A percentile compares a stretch with the other conserved stretches of the same genome.
Evolutionary conservation across 2,888 invertebrate species (phyloP).

Genomic region (Plebejus argus): DNA sequence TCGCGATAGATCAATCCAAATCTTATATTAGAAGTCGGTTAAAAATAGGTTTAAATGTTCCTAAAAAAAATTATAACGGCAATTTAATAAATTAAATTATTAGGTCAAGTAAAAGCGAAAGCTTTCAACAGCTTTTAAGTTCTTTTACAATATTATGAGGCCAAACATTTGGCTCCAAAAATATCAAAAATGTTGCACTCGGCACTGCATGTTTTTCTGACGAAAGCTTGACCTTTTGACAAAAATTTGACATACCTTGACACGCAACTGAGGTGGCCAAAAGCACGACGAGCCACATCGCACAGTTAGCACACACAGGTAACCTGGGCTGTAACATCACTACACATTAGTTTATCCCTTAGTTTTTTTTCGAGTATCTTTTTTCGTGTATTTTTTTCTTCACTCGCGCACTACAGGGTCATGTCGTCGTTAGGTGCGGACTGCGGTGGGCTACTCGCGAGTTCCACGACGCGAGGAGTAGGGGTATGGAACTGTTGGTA

Average conservation of each 20-base stretch:
- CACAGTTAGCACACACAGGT: conserved; percentile 58
- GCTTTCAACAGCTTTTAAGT: conserved; percentile 1
- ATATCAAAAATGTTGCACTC: not conserved
- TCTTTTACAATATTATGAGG: not conserved
- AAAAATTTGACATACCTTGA: conserved; percentile 63
- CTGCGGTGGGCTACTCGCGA: conserved; percentile 56
- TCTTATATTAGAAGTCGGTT: no score
- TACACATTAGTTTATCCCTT: conserved; percentile 49
- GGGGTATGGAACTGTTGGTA: conserved; percentile 44
- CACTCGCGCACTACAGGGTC: conserved; percentile 43
- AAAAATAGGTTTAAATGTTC: no score
- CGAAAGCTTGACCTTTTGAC: conserved; percentile 40
- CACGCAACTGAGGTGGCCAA: conserved; percentile 60
- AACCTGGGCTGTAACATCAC: conserved; percentile 74
- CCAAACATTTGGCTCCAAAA: not conserved
- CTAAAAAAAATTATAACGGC: no score
- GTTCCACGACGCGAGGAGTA: conserved; percentile 49
- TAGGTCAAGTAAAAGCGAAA: conserved; percentile 14
- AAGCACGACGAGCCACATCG: conserved; percentile 43
- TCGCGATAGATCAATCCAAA: no score
- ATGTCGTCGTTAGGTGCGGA: conserved; percentile 56
- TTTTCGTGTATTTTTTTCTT: conserved; percentile 48
- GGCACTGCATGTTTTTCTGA: not conserved
- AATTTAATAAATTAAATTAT: not conserved
- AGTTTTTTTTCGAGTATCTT: conserved; percentile 38